A percentile compares a stretch with the other conserved stretches of the same genome.
phyloP scores from a whole-genome alignment of 2,113 vertebrate species.

The Myiopsitta monachus region DNA sequence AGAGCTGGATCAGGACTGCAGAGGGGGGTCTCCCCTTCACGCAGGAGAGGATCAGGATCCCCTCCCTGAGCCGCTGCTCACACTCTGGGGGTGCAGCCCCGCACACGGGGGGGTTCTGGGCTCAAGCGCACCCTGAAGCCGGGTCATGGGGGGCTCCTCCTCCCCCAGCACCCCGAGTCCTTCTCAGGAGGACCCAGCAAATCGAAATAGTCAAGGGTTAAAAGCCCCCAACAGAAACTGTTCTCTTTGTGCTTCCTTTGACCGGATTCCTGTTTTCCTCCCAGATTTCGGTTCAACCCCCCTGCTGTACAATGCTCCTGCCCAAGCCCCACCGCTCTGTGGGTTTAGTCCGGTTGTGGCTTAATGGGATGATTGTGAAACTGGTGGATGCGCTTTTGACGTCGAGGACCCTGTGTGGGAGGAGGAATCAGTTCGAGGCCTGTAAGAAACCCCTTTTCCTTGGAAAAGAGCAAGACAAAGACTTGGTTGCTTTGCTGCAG shows the following conservation, averaged over 20 bases:
- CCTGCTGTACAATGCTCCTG: neutral
- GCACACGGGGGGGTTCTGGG: neutral
- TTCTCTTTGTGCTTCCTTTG: neutral
- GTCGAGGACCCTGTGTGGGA: neutral
- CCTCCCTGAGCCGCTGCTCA: no score
- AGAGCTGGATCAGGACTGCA: no score
- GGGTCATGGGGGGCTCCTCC: neutral
- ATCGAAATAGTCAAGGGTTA: neutral
- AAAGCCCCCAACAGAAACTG: neutral
- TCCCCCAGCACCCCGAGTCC: no score
- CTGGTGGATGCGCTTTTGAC: neutral
- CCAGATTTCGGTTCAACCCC: neutral
- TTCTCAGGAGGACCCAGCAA: neutral
- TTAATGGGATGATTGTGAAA: slow-evolving; percentile 50
- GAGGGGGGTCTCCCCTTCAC: no score
- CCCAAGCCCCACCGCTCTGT: neutral
- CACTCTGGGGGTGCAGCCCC: no score
- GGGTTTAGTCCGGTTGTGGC: neutral
- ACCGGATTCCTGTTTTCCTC: neutral
- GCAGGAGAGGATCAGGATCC: no score
- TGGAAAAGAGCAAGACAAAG: neutral
- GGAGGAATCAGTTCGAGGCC: neutral
- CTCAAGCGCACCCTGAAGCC: neutral
- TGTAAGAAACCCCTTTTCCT: neutral
- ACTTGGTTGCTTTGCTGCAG: neutral